Percentiles rank a stretch among this genome's conserved stretches.
These are phyloP conservation scores for Anhinga anhinga DNA, from an alignment of 2,113 vertebrate species.

Conservation along the genomic window DNA sequence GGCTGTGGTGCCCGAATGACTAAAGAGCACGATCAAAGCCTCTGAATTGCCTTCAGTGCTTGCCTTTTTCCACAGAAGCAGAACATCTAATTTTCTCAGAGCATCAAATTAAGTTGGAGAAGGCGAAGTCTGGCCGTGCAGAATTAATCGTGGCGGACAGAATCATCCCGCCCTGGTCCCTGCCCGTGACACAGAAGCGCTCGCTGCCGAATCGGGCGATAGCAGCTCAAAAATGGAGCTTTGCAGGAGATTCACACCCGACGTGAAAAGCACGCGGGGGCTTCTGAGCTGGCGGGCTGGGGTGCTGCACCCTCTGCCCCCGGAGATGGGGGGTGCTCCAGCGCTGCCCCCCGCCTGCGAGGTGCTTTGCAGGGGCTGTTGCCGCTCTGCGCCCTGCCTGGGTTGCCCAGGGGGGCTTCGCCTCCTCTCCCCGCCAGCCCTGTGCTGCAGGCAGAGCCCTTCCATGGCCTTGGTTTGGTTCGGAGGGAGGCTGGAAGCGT, in stretches of 20 bases:
- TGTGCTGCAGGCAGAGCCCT: background rate
- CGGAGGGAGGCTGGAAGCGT: background rate
- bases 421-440: background rate
- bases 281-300: background rate
- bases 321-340: background rate
- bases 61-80: background rate
- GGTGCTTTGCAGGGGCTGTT: background rate
- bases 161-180: background rate
- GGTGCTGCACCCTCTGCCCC: background rate
- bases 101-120: background rate
- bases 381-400: accelerated
- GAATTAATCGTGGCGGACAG: background rate
- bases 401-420: background rate
- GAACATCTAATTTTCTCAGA: constrained; percentile 43
- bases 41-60: constrained; percentile 8
- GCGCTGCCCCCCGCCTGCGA: background rate
- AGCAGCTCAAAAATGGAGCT: background rate
- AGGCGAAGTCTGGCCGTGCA: background rate
- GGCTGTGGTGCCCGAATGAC: constrained; percentile 57
- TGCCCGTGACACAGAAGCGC: background rate
- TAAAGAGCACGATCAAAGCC: constrained; percentile 63
- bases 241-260: background rate
- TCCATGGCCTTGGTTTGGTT: background rate
- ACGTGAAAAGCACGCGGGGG: background rate
- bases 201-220: background rate